These are phyloP conservation scores for Numenius phaeopus DNA, from an alignment of 2,797 vertebrate species.

Conservation along the genomic window DNA sequence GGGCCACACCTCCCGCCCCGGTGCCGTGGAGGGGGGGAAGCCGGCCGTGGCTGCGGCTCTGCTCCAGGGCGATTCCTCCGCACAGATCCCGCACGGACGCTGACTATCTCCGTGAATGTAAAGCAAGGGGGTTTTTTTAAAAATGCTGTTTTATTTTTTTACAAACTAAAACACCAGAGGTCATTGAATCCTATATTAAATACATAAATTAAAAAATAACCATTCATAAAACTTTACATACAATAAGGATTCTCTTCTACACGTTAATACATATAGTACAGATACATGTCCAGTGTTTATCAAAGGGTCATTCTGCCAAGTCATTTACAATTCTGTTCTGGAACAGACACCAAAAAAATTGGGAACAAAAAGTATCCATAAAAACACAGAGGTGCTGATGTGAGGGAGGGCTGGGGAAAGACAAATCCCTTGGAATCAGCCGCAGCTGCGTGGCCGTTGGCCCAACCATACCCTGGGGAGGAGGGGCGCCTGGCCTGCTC, in stretches of 20 bases:
- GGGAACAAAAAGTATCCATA: slow-evolving; percentile 48
- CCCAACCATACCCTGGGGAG: not conserved
- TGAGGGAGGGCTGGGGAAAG: slow-evolving; percentile 8
- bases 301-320: slow-evolving; percentile 68
- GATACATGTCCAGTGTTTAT: slow-evolving; percentile 74
- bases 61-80: not conserved
- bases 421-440: not conserved
- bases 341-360: slow-evolving; percentile 61
- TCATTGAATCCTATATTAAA: slow-evolving; percentile 85
- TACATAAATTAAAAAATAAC: slow-evolving; percentile 87
- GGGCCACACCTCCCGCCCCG: too few relatives aligned
- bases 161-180: slow-evolving; percentile 85
- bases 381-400: slow-evolving; percentile 68
- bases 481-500: not conserved
- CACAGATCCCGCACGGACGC: not conserved
- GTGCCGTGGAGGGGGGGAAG: too few relatives aligned
- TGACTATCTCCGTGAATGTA: not conserved
- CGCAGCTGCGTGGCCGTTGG: not conserved
- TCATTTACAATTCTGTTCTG: slow-evolving; percentile 64
- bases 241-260: slow-evolving; percentile 81
- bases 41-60: too few relatives aligned
- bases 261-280: slow-evolving; percentile 80
- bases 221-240: slow-evolving; percentile 86
- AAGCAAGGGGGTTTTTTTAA: not conserved
- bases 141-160: slow-evolving; percentile 82